Percentiles rank a stretch among this genome's conserved stretches.
phyloP scores from a whole-genome alignment of 2,113 vertebrate genomes.

The Athene noctua region DNA sequence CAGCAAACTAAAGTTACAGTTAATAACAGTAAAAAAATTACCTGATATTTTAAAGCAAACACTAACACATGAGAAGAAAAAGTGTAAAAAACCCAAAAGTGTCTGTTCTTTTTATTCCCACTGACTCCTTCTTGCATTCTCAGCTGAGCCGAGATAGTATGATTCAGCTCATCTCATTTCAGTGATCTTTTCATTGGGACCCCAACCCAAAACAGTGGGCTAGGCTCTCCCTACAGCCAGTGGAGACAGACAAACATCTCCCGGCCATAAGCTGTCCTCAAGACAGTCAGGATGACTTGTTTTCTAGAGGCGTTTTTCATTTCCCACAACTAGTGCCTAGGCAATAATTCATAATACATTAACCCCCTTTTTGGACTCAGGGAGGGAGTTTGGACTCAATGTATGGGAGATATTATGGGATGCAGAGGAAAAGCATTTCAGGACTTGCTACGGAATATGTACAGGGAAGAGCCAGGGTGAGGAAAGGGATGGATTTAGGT shows the following conservation, averaged over 20 bases:
- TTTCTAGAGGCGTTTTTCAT: not conserved
- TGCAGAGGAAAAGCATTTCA: not conserved
- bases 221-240: not conserved
- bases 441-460: not conserved
- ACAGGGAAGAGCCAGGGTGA: not conserved
- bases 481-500: not conserved
- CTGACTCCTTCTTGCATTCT: not conserved
- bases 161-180: not conserved
- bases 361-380: not conserved
- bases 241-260: not conserved
- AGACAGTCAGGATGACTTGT: not conserved
- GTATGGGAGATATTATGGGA: not conserved
- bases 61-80: not conserved
- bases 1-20: not conserved
- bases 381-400: not conserved
- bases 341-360: not conserved
- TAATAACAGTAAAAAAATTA: not conserved
- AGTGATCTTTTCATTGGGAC: not conserved
- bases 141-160: not conserved
- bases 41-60: not conserved
- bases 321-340: not conserved
- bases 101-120: not conserved
- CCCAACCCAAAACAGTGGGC: not conserved
- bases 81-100: not conserved
- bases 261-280: not conserved